A percentile compares a stretch with the other conserved stretches of the same genome.
Evolutionary conservation across 2,888 invertebrate genomes (phyloP).

Genomic region (Zonitis immaculata): DNA sequence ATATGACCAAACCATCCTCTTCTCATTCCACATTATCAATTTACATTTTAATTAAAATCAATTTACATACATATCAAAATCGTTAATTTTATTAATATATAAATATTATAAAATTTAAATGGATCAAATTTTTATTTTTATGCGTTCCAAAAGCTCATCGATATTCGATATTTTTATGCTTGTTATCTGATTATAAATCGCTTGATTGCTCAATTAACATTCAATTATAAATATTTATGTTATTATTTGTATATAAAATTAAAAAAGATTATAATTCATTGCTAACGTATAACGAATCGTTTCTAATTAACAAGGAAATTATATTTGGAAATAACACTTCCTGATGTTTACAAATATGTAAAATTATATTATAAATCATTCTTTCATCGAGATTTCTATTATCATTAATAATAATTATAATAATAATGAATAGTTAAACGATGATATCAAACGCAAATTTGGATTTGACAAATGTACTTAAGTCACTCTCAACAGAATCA

Average conservation of each 20-base stretch:
- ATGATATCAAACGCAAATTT: too few species aligned
- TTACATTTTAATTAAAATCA: conserved; percentile 26
- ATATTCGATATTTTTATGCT: conserved; percentile 13
- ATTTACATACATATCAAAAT: conserved; percentile 30
- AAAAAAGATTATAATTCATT: neutral
- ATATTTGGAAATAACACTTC: neutral
- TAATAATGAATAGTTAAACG: too few species aligned
- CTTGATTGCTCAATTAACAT: conserved; percentile 1
- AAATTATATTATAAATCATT: neutral
- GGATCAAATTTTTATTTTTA: too few species aligned
- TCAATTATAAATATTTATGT: conserved; percentile 2
- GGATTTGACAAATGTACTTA: too few species aligned
- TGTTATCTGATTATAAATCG: conserved; percentile 11
- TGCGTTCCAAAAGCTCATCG: conserved; percentile 12
- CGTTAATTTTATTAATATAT: conserved; percentile 20
- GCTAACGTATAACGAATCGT: neutral
- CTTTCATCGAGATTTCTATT: neutral
- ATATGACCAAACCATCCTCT: too few species aligned
- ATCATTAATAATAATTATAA: too few species aligned
- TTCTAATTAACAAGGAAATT: neutral
- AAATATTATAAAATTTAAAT: conserved; percentile 1
- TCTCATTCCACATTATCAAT: conserved; percentile 6
- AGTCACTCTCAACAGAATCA: too few species aligned
- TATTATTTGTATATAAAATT: conserved; percentile 6
- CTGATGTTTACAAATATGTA: neutral